These are phyloP conservation scores for Microchirus variegatus DNA, from an alignment of 2,797 vertebrate species.

Conservation along the genomic window DNA sequence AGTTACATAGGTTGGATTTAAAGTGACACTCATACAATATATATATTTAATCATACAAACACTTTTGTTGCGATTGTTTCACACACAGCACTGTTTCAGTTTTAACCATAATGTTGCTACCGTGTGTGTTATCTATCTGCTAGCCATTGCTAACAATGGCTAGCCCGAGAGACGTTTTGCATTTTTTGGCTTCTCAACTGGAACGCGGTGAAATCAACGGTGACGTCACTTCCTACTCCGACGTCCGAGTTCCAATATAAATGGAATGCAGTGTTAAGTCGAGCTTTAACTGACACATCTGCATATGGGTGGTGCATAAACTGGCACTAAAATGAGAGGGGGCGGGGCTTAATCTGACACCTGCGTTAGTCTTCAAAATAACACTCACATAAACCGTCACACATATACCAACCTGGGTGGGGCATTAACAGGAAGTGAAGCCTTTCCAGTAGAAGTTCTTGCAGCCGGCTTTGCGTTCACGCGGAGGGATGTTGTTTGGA, in stretches of 20 bases:
- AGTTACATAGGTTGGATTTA: background rate
- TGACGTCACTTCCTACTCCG: too few species aligned
- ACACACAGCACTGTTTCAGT: too few species aligned
- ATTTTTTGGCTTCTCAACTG: too few species aligned
- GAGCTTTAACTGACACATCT: background rate
- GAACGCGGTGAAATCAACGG: too few species aligned
- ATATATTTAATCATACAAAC: too few species aligned
- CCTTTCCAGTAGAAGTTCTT: constrained; percentile 87
- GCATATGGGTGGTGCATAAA: constrained; percentile 3
- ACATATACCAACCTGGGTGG: constrained; percentile 11
- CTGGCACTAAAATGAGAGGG: background rate
- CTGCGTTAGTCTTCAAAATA: constrained; percentile 57
- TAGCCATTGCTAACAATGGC: too few species aligned
- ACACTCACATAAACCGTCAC: background rate
- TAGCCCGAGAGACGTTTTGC: too few species aligned
- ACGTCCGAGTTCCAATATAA: too few species aligned
- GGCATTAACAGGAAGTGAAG: constrained; percentile 77
- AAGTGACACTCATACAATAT: background rate
- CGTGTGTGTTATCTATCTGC: too few species aligned
- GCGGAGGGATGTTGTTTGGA: constrained; percentile 66
- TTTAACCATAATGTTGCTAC: too few species aligned
- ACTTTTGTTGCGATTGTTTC: too few species aligned
- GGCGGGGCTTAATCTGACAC: background rate
- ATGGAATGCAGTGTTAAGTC: background rate
- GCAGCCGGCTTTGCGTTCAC: constrained; percentile 81